A percentile compares a stretch with the other conserved stretches of the same genome.
These are phyloP conservation scores for Drosophila cognata DNA, from an alignment of 2,888 invertebrate species.

Conservation along the genomic window DNA sequence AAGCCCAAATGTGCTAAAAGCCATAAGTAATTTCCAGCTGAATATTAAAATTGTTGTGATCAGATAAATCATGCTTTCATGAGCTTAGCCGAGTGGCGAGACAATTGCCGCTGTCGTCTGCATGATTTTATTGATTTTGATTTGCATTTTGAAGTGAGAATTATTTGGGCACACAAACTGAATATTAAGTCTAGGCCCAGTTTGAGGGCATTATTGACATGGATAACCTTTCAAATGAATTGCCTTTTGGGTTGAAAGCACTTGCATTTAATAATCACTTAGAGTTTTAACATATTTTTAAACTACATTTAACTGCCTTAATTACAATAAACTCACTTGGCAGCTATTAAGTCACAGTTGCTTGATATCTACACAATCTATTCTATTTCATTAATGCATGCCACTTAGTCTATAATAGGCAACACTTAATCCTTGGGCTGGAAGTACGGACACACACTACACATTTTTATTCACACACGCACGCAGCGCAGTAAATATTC, in stretches of 20 bases:
- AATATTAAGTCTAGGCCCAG: conserved; percentile 12
- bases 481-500: conserved; percentile 39
- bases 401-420: neutral
- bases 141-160: conserved; percentile 11
- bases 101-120: conserved; percentile 6
- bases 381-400: neutral
- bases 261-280: neutral
- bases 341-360: neutral
- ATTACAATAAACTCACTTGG: neutral
- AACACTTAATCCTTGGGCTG: conserved; percentile 13
- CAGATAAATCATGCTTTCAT: conserved; percentile 23
- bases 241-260: neutral
- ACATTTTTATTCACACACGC: neutral
- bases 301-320: neutral
- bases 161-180: conserved; percentile 9
- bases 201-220: conserved; percentile 26
- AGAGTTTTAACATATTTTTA: too few relatives aligned
- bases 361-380: too few relatives aligned
- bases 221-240: neutral
- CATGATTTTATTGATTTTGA: conserved; percentile 12
- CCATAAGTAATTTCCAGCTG: conserved; percentile 14
- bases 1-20: conserved; percentile 26
- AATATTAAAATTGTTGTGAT: conserved; percentile 6
- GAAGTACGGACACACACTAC: neutral
- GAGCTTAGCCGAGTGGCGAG: neutral